phyloP scores from a whole-genome alignment of 92 coral and sea anemone genomes.

The Siderastrea siderea region DNA sequence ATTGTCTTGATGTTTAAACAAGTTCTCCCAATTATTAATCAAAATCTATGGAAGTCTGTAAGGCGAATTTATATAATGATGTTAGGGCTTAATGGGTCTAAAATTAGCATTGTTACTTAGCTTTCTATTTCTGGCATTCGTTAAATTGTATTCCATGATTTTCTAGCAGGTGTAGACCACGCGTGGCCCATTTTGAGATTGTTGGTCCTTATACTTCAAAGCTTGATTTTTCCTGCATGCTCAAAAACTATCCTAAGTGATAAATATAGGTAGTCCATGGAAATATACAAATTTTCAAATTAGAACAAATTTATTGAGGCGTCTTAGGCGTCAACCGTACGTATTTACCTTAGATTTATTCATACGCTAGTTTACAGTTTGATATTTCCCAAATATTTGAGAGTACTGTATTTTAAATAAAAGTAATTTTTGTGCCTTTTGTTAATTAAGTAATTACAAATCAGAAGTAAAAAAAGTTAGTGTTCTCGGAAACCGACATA shows the following conservation, averaged over 20 bases:
- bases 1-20: no score
- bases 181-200: no score
- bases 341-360: neutral
- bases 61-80: no score
- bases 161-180: no score
- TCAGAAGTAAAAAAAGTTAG: no score
- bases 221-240: neutral
- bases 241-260: neutral
- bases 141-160: no score
- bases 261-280: neutral
- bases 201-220: neutral
- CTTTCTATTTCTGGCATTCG: no score
- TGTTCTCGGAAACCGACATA: no score
- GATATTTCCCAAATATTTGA: conserved; percentile 24
- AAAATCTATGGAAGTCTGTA: no score
- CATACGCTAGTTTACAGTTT: conserved; percentile 34
- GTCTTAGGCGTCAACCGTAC: conserved; percentile 3
- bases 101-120: no score
- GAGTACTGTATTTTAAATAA: conserved; percentile 28
- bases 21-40: no score
- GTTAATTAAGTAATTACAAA: neutral
- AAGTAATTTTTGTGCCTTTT: conserved; percentile 12
- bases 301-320: neutral
- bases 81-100: no score
- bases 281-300: neutral